These are phyloP conservation scores for Brachionichthys hirsutus DNA, from an alignment of 2,113 vertebrate species.

Conservation along the genomic window DNA sequence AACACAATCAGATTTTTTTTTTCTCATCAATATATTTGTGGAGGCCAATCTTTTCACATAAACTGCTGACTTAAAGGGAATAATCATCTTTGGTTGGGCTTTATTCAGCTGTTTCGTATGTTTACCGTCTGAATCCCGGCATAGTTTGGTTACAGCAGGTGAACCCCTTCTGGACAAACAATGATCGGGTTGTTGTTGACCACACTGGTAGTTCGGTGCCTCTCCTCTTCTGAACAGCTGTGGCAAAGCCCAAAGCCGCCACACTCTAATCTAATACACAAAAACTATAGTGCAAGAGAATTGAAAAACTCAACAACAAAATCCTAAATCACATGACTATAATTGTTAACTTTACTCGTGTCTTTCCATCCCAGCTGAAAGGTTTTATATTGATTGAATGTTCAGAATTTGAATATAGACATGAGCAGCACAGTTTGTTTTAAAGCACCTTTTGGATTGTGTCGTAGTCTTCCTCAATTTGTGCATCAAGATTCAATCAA, in stretches of 20 bases:
- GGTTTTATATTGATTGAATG: background rate
- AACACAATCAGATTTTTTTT: too few species aligned
- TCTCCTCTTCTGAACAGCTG: constrained; percentile 56
- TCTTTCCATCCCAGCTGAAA: background rate
- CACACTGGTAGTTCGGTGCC: constrained; percentile 55
- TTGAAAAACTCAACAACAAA: background rate
- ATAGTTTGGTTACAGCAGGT: constrained; percentile 64
- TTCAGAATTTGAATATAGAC: background rate
- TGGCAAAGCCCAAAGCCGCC: constrained; percentile 28
- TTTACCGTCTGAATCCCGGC: constrained; percentile 32
- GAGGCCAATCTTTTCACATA: background rate
- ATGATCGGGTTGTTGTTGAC: constrained; percentile 67
- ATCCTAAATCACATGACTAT: background rate
- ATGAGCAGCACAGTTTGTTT: background rate
- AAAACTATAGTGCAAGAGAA: background rate
- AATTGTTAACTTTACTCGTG: too few species aligned
- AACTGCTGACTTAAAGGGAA: constrained; percentile 16
- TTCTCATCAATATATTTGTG: too few species aligned
- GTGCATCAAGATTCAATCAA: too few species aligned
- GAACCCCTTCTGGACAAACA: constrained; percentile 57
- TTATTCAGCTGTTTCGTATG: constrained; percentile 59
- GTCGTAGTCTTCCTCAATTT: too few species aligned
- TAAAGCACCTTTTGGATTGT: too few species aligned
- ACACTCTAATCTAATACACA: background rate
- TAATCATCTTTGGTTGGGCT: constrained; percentile 25